Evolutionary conservation across 2,797 vertebrate genomes (phyloP).

Genomic region (Mormyrops attenuatus): DNA sequence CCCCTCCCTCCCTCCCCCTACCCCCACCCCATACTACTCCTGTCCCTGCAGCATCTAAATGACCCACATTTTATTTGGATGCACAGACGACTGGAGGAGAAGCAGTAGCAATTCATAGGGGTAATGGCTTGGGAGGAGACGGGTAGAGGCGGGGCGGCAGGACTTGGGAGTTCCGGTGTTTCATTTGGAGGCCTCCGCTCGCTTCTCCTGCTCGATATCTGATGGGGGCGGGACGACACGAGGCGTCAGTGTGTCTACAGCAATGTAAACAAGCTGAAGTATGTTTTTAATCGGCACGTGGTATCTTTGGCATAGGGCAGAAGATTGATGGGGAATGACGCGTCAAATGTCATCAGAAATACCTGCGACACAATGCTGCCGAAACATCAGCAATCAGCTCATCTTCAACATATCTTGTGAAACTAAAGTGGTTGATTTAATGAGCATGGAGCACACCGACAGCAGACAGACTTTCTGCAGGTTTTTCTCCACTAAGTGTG

Average conservation of each 20-base stretch:
- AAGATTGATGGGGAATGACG: neutral
- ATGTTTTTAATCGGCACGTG: neutral
- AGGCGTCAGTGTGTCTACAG: neutral
- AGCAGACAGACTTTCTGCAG: neutral
- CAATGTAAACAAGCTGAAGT: neutral
- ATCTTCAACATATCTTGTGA: neutral
- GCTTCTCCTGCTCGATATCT: constrained; percentile 59
- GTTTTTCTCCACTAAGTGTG: neutral
- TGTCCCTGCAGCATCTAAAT: constrained; percentile 4
- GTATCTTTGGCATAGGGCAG: neutral
- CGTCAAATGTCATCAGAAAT: neutral
- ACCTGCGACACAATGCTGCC: neutral
- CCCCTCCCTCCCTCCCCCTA: neutral
- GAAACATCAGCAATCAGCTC: neutral
- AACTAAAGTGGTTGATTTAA: neutral
- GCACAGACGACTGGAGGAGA: constrained; percentile 16
- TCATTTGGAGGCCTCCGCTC: constrained; percentile 30
- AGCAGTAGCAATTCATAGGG: constrained; percentile 1
- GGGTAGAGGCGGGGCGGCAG: constrained; percentile 6
- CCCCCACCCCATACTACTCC: neutral
- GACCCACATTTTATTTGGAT: constrained; percentile 28
- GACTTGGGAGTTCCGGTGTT: constrained; percentile 15
- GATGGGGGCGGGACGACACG: constrained; percentile 13
- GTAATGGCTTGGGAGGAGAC: neutral
- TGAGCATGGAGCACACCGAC: neutral